These are phyloP conservation scores for Cyrtodaria siliqua DNA, from an alignment of 2,888 invertebrate genomes.

Conservation along the genomic window DNA sequence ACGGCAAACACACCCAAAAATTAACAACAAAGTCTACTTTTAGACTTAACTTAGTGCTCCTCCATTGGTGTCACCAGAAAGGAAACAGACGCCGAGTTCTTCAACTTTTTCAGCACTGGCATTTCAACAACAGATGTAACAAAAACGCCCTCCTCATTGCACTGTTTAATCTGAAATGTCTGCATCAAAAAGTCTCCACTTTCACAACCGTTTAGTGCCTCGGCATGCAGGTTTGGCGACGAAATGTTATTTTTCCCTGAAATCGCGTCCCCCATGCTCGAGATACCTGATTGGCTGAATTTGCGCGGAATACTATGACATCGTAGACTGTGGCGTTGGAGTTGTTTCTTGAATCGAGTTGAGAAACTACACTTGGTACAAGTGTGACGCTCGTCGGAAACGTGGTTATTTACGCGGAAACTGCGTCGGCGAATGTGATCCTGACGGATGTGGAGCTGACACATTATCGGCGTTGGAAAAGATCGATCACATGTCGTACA, in stretches of 20 bases:
- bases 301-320: constrained; percentile 51
- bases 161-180: constrained; percentile 89
- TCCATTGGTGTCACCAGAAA: constrained; percentile 94
- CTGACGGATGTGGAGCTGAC: constrained; percentile 80
- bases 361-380: constrained; percentile 77
- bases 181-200: constrained; percentile 91
- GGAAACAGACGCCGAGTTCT: constrained; percentile 94
- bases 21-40: constrained; percentile 33
- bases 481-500: constrained; percentile 82
- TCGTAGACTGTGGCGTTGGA: constrained; percentile 73
- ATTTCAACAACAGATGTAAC: constrained; percentile 94
- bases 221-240: constrained; percentile 61
- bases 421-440: constrained; percentile 78
- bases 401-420: constrained; percentile 68
- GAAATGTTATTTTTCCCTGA: constrained; percentile 67
- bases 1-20: constrained; percentile 53
- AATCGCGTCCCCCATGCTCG: constrained; percentile 55
- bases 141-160: constrained; percentile 60
- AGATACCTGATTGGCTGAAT: constrained; percentile 33
- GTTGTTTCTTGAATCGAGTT: constrained; percentile 75
- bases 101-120: constrained; percentile 95
- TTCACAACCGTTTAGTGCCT: constrained; percentile 58
- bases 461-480: constrained; percentile 78
- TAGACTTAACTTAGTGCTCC: constrained; percentile 49
- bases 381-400: constrained; percentile 66